These are phyloP conservation scores for Conger conger DNA, from an alignment of 2,113 vertebrate species.

Conservation along the genomic window DNA sequence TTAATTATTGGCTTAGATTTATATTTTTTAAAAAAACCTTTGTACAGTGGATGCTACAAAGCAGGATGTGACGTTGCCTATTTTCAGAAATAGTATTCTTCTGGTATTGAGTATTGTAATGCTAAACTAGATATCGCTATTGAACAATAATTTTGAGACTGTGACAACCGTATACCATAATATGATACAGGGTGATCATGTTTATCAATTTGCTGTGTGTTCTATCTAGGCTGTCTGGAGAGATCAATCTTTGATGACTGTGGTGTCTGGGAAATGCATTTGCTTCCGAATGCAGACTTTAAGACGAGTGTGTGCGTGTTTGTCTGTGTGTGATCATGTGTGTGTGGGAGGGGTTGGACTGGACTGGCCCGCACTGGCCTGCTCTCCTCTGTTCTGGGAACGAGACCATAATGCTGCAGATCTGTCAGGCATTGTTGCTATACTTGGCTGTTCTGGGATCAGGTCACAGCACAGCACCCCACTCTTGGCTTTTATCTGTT, in stretches of 20 bases:
- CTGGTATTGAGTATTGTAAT: too few species aligned
- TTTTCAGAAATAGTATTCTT: too few species aligned
- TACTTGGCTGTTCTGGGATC: not conserved
- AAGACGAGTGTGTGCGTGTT: not conserved
- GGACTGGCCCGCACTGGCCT: not conserved
- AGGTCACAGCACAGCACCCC: not conserved
- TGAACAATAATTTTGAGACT: too few species aligned
- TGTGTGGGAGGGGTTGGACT: not conserved
- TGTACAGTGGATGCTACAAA: too few species aligned
- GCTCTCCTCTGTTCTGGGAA: not conserved
- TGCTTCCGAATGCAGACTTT: not conserved
- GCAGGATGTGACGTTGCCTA: too few species aligned
- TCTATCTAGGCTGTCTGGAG: not conserved
- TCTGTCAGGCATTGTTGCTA: not conserved
- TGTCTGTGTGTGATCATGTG: not conserved
- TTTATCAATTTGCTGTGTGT: not conserved
- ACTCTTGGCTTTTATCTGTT: slow-evolving; percentile 33
- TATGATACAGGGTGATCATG: not conserved
- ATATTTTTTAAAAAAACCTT: too few species aligned
- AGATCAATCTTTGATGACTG: not conserved
- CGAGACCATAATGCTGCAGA: not conserved
- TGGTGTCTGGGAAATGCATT: not conserved
- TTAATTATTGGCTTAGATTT: too few species aligned
- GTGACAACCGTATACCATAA: not conserved
- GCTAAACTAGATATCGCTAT: too few species aligned